Percentiles rank a stretch among this genome's conserved stretches.
phyloP scores from a whole-genome alignment of 2,888 invertebrate genomes.

The Bombylius major region DNA sequence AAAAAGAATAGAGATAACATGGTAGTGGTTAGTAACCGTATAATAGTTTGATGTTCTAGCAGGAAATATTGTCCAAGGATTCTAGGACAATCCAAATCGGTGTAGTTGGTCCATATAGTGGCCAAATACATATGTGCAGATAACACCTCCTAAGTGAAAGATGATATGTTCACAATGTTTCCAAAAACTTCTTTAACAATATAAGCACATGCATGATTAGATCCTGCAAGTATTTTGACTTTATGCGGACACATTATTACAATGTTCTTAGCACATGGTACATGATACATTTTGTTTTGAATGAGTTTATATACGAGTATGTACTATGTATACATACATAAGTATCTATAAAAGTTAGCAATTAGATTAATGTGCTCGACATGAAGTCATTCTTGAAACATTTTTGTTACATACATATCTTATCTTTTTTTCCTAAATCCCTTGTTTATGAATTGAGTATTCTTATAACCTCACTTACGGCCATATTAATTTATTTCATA shows the following conservation, averaged over 20 bases:
- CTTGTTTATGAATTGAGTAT: neutral
- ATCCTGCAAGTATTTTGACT: neutral
- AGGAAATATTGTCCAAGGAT: conserved; percentile 1
- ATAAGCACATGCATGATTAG: neutral
- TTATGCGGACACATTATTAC: too few relatives aligned
- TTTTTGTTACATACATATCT: neutral
- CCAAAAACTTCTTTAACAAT: neutral
- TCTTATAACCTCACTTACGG: too few relatives aligned
- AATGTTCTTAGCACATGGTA: too few relatives aligned
- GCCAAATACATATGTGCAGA: conserved; percentile 2
- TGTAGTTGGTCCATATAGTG: neutral
- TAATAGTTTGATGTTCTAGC: neutral
- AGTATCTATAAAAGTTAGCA: too few relatives aligned
- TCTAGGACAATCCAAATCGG: conserved; percentile 1
- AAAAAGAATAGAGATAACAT: conserved; percentile 4
- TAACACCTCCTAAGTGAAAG: conserved; percentile 8
- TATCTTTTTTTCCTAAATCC: too few relatives aligned
- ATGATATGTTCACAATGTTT: conserved; percentile 5
- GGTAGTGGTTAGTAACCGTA: conserved; percentile 1
- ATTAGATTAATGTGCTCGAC: too few relatives aligned
- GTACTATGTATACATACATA: too few relatives aligned
- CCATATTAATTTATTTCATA: too few relatives aligned
- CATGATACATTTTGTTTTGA: too few relatives aligned
- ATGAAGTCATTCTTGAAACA: too few relatives aligned
- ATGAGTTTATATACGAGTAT: too few relatives aligned